These are phyloP conservation scores for Adineta ricciae DNA, from an alignment of 2,888 invertebrate species.

Conservation along the genomic window DNA sequence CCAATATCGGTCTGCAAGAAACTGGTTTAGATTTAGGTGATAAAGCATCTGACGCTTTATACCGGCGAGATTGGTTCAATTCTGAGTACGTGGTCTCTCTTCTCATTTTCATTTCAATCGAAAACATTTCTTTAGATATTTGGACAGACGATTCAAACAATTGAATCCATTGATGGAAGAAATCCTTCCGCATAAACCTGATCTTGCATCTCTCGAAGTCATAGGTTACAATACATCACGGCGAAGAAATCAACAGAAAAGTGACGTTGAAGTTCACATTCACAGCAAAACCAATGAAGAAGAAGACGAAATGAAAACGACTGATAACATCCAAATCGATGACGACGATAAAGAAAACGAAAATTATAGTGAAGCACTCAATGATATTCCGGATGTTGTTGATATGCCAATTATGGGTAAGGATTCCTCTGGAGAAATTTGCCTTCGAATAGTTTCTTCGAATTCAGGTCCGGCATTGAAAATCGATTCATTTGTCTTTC, in stretches of 20 bases:
- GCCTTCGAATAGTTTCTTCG: slow-evolving; percentile 37
- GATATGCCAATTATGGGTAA: slow-evolving; percentile 16
- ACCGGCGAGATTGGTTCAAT: background rate
- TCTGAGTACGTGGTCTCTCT: slow-evolving; percentile 16
- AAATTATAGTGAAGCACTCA: background rate
- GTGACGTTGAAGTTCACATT: background rate
- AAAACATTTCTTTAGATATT: too few species aligned
- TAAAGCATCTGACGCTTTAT: slow-evolving; percentile 37
- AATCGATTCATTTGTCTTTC: slow-evolving; percentile 45
- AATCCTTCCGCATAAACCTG: slow-evolving; percentile 45
- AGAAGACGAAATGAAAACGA: slow-evolving; percentile 1
- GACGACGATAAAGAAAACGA: slow-evolving; percentile 25
- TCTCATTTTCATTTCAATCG: too few species aligned
- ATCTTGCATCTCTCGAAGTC: slow-evolving; percentile 41
- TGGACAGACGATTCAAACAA: slow-evolving; percentile 41
- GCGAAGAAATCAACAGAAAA: background rate
- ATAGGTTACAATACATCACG: slow-evolving; percentile 37
- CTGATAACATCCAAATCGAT: slow-evolving; percentile 22
- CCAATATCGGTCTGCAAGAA: slow-evolving; percentile 41
- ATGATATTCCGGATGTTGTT: background rate
- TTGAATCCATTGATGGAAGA: slow-evolving; percentile 44
- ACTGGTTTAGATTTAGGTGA: slow-evolving; percentile 41
- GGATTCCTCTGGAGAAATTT: too few species aligned
- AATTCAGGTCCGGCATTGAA: slow-evolving; percentile 45
- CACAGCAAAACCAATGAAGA: background rate